Base-by-base conservation (phyloP, 2,113 vertebrate genomes). In the Oreotrochilus melanogaster region DNA sequence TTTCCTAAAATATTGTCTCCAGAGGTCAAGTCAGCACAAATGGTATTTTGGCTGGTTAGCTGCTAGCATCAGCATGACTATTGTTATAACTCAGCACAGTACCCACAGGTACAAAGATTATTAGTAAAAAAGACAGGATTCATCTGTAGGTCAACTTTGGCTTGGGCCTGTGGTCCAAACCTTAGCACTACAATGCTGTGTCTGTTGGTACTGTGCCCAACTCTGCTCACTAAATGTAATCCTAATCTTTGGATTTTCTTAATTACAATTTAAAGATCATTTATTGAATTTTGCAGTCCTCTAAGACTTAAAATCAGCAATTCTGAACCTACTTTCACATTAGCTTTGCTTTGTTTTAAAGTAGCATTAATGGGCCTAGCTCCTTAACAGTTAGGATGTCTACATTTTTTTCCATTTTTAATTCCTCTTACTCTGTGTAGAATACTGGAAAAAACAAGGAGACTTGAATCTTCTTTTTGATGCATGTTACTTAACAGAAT, bases 201-300 rank as follows among this genome's bases (percentile, higher is more conserved):
- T 73, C 48, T 91, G 54, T 66, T 9, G 8, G 31, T 88, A 48
- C 54, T 18, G 10, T 89, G 33, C 47, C 57, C 35, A 88, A 25
- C 69, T n/a, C n/a, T n/a, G n/a, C 73, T 91, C 57, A 83, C 93
- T 91, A 89, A 91, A 72, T 42, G 22, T 94, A 76, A 88, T 89
- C 73, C 70, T 91, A 19, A 66, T 92, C 50, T 96, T 89, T 66
- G 71, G 85, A 73, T 85, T 93, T 94, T 76, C 28, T 37, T 92
- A 89, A 91, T 73, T 86, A 35, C 4, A 7, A 86, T 93, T 95
- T 93, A 70, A 96, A 94, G 50, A 89, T 35, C 6, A 7, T 69
- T 94, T 79, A 31, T 89, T 83, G 87, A 70, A 70, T 80, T 88
- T 85, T 65, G 37, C 28, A 76, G 2, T 54, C 37, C 66, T 91